Evolutionary conservation across 2,888 invertebrate species (phyloP).

Genomic region (Antitype chi): DNA sequence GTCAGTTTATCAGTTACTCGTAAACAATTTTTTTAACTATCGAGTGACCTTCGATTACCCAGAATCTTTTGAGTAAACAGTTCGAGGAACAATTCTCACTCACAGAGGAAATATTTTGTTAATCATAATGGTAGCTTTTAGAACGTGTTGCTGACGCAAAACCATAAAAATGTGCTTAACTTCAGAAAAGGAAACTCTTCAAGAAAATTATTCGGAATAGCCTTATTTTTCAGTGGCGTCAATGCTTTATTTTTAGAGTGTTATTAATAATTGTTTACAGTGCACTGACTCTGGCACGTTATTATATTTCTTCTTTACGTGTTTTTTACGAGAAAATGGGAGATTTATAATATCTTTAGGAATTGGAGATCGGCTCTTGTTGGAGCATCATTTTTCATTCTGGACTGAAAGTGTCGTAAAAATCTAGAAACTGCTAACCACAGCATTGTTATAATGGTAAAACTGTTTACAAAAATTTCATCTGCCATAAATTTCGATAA

Average conservation of each 20-base stretch:
- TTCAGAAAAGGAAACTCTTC: conserved; percentile 36
- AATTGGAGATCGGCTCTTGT: not conserved
- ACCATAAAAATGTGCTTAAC: conserved; percentile 41
- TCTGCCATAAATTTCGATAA: not conserved
- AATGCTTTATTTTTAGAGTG: conserved; percentile 59
- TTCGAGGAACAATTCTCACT: conserved; percentile 17
- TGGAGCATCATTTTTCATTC: not conserved
- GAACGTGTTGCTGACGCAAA: conserved; percentile 43
- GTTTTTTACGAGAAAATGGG: conserved; percentile 41
- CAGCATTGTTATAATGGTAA: not conserved
- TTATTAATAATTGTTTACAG: conserved; percentile 67
- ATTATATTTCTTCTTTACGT: conserved; percentile 37
- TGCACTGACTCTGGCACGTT: conserved; percentile 55
- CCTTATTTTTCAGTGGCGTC: conserved; percentile 65
- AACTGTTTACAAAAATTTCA: not conserved
- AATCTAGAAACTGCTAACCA: not conserved
- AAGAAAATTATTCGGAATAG: conserved; percentile 55
- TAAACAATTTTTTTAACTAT: conserved; percentile 7
- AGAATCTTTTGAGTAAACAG: conserved; percentile 13
- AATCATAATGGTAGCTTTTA: conserved; percentile 38
- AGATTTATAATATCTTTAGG: not conserved
- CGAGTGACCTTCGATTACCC: not conserved
- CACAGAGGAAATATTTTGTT: conserved; percentile 19
- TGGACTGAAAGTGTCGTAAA: not conserved
- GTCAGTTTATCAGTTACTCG: conserved; percentile 4